Conservation (phyloP, 2,113 vertebrate genomes). For the Nerophis lumbriciformis region DNA sequence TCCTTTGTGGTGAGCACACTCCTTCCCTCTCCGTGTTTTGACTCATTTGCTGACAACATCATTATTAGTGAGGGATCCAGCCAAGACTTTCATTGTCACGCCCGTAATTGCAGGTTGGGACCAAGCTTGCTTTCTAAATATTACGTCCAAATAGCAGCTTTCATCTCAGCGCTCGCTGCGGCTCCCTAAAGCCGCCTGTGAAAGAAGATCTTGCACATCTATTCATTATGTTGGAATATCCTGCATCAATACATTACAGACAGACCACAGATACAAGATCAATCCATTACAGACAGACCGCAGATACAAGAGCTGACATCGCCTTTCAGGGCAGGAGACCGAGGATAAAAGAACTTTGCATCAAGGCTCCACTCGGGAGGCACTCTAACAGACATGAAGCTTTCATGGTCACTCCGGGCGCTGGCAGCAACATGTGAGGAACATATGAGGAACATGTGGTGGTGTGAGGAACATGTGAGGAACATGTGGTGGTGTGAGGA, state of each 20-base stretch:
- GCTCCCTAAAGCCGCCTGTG: conserved; percentile 51
- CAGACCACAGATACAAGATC: conserved; percentile 58
- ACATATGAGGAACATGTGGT: too few species aligned
- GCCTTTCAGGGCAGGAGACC: conserved; percentile 55
- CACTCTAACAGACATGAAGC: conserved; percentile 41
- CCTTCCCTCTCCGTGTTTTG: conserved; percentile 71
- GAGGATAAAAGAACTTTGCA: conserved; percentile 27
- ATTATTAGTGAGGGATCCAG: conserved; percentile 64
- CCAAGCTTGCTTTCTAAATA: conserved; percentile 60
- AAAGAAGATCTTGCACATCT: conserved; percentile 67
- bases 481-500: too few species aligned
- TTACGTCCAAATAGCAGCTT: conserved; percentile 45
- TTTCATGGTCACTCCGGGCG: conserved; percentile 32
- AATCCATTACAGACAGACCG: too few species aligned
- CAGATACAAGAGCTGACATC: conserved; percentile 53
- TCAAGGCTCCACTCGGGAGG: conserved; percentile 26
- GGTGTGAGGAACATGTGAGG: too few species aligned
- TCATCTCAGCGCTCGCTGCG: conserved; percentile 44
- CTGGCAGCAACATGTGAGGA: conserved; percentile 5
- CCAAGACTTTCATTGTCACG: conserved; percentile 73
- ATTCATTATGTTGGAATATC: conserved; percentile 61
- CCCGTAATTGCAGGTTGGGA: conserved; percentile 67
- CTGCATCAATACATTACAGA: conserved; percentile 66
- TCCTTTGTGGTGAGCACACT: conserved; percentile 30
- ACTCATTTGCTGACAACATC: conserved; percentile 65